Percentiles rank a stretch among this genome's conserved stretches.
Conservation (phyloP, 2,888 invertebrate genomes). For the Carabus problematicus region DNA sequence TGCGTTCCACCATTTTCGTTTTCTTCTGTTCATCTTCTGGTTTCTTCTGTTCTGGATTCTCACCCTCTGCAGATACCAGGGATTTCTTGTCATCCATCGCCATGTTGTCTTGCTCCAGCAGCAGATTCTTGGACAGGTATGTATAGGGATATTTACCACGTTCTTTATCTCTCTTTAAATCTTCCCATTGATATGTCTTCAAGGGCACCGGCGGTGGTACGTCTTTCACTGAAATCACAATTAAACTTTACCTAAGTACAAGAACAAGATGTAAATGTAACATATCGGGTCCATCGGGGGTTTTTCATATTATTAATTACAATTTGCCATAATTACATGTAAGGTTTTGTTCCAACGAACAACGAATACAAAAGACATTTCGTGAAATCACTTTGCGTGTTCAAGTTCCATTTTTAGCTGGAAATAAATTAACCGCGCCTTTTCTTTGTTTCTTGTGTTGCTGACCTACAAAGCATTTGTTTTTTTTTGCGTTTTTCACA, state of each 20-base stretch:
- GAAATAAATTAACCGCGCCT: constrained; percentile 9
- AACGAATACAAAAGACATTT: too few species aligned
- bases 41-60: constrained; percentile 6
- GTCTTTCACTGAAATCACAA: constrained; percentile 52
- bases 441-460: not conserved
- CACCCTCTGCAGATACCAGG: too few species aligned
- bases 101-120: constrained; percentile 51
- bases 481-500: not conserved
- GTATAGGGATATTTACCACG: constrained; percentile 85
- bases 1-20: not conserved
- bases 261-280: not conserved
- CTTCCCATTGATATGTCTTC: constrained; percentile 84
- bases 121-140: constrained; percentile 72
- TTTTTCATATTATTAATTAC: too few species aligned
- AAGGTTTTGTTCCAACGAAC: too few species aligned
- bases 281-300: too few species aligned
- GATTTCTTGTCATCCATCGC: constrained; percentile 29
- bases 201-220: constrained; percentile 71
- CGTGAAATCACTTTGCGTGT: too few species aligned
- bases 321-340: too few species aligned
- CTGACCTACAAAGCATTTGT: not conserved
- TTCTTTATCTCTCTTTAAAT: constrained; percentile 72
- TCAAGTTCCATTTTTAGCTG: not conserved
- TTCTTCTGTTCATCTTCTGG: constrained; percentile 19
- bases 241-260: constrained; percentile 11